These are phyloP conservation scores for Cryptophagus acutangulus DNA, from an alignment of 2,888 invertebrate genomes.

Conservation along the genomic window DNA sequence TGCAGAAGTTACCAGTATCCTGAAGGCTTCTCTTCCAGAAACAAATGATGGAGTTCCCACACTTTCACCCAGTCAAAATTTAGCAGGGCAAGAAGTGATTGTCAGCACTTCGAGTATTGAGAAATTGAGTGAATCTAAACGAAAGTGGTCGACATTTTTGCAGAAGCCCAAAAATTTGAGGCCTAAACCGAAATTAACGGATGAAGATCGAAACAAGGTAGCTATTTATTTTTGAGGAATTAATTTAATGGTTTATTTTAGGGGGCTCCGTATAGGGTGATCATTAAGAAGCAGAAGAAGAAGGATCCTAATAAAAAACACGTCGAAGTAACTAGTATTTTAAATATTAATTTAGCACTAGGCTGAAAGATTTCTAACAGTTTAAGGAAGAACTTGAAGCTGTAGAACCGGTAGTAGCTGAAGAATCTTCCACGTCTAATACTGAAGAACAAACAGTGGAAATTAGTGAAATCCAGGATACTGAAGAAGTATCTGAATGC, in stretches of 20 bases:
- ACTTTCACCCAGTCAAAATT: constrained; percentile 16
- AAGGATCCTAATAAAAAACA: constrained; percentile 14
- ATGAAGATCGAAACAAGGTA: constrained; percentile 30
- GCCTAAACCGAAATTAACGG: constrained; percentile 47
- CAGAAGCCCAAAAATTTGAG: constrained; percentile 68
- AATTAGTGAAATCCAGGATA: constrained; percentile 19
- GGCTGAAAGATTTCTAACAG: constrained; percentile 8
- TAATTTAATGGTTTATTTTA: constrained; percentile 23
- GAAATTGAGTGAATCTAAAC: constrained; percentile 30
- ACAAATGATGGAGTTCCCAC: neutral
- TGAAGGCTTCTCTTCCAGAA: constrained; percentile 16
- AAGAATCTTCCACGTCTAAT: constrained; percentile 5
- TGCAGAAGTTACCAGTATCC: constrained; percentile 29
- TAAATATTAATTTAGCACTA: neutral
- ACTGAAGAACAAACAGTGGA: constrained; percentile 15
- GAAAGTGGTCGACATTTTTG: constrained; percentile 69
- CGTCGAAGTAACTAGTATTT: constrained; percentile 1
- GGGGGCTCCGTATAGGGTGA: constrained; percentile 41
- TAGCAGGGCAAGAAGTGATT: constrained; percentile 23
- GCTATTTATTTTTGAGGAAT: neutral
- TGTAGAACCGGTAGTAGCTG: constrained; percentile 10
- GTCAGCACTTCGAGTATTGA: constrained; percentile 9
- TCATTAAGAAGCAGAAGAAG: constrained; percentile 42
- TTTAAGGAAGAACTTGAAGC: constrained; percentile 10
- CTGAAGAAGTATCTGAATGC: constrained; percentile 17